A percentile compares a stretch with the other conserved stretches of the same genome.
phyloP scores from a whole-genome alignment of 2,888 invertebrate genomes.

The Mesopsocus fuscifrons region DNA sequence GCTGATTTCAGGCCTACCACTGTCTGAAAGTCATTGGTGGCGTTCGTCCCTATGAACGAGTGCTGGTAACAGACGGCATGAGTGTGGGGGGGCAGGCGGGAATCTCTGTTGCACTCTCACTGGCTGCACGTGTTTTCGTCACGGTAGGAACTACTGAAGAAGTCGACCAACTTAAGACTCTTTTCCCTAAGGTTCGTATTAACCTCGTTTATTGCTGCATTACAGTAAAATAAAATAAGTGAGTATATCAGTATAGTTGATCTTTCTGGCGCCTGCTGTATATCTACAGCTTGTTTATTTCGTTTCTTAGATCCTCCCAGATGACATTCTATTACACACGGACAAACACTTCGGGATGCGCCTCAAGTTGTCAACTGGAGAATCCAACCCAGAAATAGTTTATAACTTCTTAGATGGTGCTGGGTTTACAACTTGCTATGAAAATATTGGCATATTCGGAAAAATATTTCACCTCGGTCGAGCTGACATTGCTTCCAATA shows the following conservation, averaged over 20 bases:
- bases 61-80: slow-evolving; percentile 32
- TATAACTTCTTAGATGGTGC: slow-evolving; percentile 36
- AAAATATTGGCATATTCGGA: too few species aligned
- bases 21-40: neutral
- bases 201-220: too few species aligned
- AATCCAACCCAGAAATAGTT: slow-evolving; percentile 28
- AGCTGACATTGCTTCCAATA: slow-evolving; percentile 35
- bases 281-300: neutral
- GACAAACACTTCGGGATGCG: slow-evolving; percentile 13
- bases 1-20: neutral
- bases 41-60: slow-evolving; percentile 25
- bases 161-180: neutral
- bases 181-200: neutral
- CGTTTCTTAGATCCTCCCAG: neutral
- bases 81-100: slow-evolving; percentile 38
- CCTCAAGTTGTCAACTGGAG: slow-evolving; percentile 14
- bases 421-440: too few species aligned
- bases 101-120: slow-evolving; percentile 32
- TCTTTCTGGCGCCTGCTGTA: neutral
- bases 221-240: too few species aligned
- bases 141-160: slow-evolving; percentile 27
- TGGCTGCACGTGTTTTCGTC: slow-evolving; percentile 31
- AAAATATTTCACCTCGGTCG: slow-evolving; percentile 39
- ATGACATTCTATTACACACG: slow-evolving; percentile 10
- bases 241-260: too few species aligned